Conservation (phyloP, 2,113 vertebrate genomes). For the Petaurus breviceps region DNA sequence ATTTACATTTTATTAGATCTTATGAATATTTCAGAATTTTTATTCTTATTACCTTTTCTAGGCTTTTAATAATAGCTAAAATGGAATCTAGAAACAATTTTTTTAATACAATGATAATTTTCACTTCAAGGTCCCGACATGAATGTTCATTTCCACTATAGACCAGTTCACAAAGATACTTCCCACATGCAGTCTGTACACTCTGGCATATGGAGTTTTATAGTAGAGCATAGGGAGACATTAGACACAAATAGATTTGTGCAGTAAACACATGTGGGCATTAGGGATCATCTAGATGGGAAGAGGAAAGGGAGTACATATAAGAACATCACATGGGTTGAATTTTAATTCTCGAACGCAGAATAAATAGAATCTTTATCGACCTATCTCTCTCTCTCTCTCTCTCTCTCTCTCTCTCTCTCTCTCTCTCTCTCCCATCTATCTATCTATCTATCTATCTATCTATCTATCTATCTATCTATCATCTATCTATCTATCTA, state of each 20-base stretch:
- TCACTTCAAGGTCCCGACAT: constrained; percentile 38
- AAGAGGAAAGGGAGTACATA: constrained; percentile 15
- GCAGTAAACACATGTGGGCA: constrained; percentile 57
- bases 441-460: constrained; percentile 8
- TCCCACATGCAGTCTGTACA: constrained; percentile 28
- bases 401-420: background rate
- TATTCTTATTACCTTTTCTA: constrained; percentile 65
- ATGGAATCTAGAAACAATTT: constrained; percentile 45
- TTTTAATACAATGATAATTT: constrained; percentile 59
- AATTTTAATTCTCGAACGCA: constrained; percentile 42
- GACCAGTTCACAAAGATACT: constrained; percentile 31
- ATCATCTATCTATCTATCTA: background rate
- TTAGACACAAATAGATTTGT: constrained; percentile 61
- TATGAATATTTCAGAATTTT: constrained; percentile 42
- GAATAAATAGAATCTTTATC: constrained; percentile 28
- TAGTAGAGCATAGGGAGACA: constrained; percentile 68
- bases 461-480: background rate
- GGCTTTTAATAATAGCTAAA: constrained; percentile 41
- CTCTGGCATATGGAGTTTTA: constrained; percentile 60
- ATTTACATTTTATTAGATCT: constrained; percentile 46
- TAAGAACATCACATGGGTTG: constrained; percentile 59
- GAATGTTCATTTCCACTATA: constrained; percentile 65
- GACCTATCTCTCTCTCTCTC: background rate
- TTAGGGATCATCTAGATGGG: constrained; percentile 48
- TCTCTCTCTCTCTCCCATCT: too few relatives aligned